Conservation (phyloP, 2,797 vertebrate species). For the Aselliscus stoliczkanus region DNA sequence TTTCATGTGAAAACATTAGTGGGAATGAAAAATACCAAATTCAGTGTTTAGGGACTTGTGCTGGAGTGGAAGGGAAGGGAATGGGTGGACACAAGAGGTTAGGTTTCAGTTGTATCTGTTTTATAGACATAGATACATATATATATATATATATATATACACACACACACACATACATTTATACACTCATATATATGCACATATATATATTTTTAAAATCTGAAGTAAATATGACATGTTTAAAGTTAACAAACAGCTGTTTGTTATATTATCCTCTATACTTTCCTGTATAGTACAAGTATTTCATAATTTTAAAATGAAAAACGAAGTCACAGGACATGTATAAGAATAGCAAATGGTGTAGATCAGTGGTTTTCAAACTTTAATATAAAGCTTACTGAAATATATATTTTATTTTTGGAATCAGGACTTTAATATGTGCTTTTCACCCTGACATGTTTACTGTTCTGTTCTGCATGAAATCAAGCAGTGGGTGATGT, state of each 20-base stretch:
- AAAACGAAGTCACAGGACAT: neutral
- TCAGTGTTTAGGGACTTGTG: neutral
- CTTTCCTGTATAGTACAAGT: neutral
- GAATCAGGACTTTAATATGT: neutral
- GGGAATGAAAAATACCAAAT: neutral
- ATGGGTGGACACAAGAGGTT: neutral
- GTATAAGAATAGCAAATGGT: neutral
- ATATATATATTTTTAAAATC: neutral
- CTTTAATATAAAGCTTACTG: neutral
- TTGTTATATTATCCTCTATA: neutral
- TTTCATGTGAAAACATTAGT: neutral
- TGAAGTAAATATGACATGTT: neutral
- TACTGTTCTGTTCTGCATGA: neutral
- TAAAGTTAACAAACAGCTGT: neutral
- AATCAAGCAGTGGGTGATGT: neutral
- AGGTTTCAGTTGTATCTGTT: neutral
- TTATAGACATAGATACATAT: neutral
- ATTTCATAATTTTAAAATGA: neutral
- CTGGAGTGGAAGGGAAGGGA: neutral
- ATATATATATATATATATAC: neutral
- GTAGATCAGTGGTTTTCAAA: neutral
- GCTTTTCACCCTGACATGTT: neutral
- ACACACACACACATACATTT: neutral
- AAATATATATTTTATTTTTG: neutral
- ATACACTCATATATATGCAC: neutral